These are phyloP conservation scores for Sebastes alutus DNA, from an alignment of 2,797 vertebrate species.

Conservation along the genomic window DNA sequence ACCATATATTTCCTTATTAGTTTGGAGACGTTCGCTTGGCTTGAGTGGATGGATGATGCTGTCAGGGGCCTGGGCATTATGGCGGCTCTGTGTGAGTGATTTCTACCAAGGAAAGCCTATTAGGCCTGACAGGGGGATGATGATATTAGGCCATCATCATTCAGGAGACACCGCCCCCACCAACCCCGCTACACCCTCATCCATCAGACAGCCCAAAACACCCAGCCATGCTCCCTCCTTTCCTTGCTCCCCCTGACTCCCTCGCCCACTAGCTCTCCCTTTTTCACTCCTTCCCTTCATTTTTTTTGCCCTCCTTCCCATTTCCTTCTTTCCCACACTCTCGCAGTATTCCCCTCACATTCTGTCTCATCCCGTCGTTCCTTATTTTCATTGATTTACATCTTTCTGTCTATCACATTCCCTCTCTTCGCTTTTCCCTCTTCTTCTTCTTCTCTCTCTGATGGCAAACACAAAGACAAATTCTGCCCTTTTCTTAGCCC, in stretches of 20 bases:
- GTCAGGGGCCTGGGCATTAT: slow-evolving; percentile 97
- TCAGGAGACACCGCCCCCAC: slow-evolving; percentile 94
- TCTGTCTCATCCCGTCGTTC: slow-evolving; percentile 46
- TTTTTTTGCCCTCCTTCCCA: slow-evolving; percentile 20
- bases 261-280: slow-evolving; percentile 38
- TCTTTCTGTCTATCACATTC: slow-evolving; percentile 59
- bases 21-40: slow-evolving; percentile 95
- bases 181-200: slow-evolving; percentile 92
- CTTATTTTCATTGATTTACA: slow-evolving; percentile 62
- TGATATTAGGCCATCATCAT: slow-evolving; percentile 99
- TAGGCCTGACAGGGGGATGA: slow-evolving; percentile 99
- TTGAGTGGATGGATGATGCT: slow-evolving; percentile 97
- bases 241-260: slow-evolving; percentile 45
- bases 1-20: slow-evolving; percentile 99
- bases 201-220: slow-evolving; percentile 92
- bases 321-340: slow-evolving; percentile 27
- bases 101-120: slow-evolving; percentile 99
- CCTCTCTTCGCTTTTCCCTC: slow-evolving; percentile 36
- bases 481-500: slow-evolving; percentile 96
- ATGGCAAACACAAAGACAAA: slow-evolving; percentile 97
- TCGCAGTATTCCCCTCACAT: slow-evolving; percentile 33
- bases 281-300: slow-evolving; percentile 31
- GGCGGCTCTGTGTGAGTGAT: slow-evolving; percentile 99
- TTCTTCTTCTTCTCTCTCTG: slow-evolving; percentile 75
- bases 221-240: slow-evolving; percentile 82